A percentile compares a stretch with the other conserved stretches of the same genome.
phyloP scores from a whole-genome alignment of 2,113 vertebrate genomes.

The Oreocharis arfaki region DNA sequence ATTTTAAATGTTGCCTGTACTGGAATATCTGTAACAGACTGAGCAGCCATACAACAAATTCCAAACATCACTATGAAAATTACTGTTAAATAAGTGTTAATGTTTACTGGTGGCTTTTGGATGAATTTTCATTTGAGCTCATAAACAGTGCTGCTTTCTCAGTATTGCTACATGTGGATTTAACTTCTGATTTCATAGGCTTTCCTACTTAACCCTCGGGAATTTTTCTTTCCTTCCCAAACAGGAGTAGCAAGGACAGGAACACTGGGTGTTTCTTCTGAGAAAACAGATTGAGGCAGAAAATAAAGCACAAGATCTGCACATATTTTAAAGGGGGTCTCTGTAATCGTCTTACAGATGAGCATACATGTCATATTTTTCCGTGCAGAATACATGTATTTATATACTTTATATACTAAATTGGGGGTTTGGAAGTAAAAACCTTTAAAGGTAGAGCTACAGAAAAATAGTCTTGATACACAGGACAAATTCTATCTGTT shows the following conservation, averaged over 20 bases:
- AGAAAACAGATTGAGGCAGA: neutral
- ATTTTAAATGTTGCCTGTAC: neutral
- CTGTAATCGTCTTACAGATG: neutral
- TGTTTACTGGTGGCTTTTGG: neutral
- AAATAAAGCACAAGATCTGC: neutral
- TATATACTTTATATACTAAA: neutral
- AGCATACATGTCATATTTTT: neutral
- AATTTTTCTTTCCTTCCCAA: neutral
- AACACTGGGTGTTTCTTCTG: neutral
- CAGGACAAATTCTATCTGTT: too few relatives aligned
- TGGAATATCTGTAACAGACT: neutral
- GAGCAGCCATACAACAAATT: neutral
- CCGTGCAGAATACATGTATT: neutral
- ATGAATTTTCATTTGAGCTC: neutral
- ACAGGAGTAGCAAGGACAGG: neutral
- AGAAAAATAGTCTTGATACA: neutral
- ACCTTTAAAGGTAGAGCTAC: neutral
- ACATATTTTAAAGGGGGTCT: neutral
- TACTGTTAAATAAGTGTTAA: neutral
- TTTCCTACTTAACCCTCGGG: neutral
- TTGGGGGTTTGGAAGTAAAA: neutral
- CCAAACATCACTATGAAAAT: neutral
- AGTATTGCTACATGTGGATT: neutral
- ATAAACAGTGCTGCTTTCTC: neutral
- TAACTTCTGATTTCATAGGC: neutral